Base-by-base conservation (phyloP, 1,140 invertebrate genomes). In the Eupeodes corollae region DNA sequence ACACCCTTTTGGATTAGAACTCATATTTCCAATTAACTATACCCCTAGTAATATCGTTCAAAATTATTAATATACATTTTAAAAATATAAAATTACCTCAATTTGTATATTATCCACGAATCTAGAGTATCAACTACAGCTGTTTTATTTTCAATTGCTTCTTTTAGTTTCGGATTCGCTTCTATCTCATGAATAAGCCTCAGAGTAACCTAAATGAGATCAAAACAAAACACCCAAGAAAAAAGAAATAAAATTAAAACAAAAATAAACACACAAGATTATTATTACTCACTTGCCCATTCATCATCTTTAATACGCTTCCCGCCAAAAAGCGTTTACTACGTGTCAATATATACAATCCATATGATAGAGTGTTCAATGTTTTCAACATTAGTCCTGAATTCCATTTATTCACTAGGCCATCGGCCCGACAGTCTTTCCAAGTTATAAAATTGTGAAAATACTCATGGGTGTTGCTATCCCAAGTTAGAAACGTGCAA, bases 371-470 rank as follows among this genome's bases (percentile, higher is more conserved):
- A 6, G 52, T 57, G 42, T 68, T 66, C 15, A 59, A 59, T 53
- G 84, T 79, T 70, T 79, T 88, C 58, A 91, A 74, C 5, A 73
- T 79, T 38, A 84, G 73, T 5, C 91, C 94, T 10, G 77, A 71
- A 69, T 98, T 97, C 85, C 89, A 92, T 55, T 80, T 67, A 42
- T 84, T 79, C 0, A 95, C 91, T 46, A 91, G 69, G 30, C 76
- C 62, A 56, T 84, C 78, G 21, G 90, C 86, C 47, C 94, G 75
- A 26, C 88, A 57, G 70, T 98, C 94, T 66, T 96, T 96, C 94
- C 95, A 98, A 16, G 89, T 92, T 49, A 98, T 91, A 54, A 98
- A 89, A 58, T 91, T 91, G 67, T 96, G 92, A 69, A 88, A 92
- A 43, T 82, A 77, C 59, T 81, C 76, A 3, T 88, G 84, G 34